These are phyloP conservation scores for Ptychochromis oligacanthus DNA, from an alignment of 2,113 vertebrate genomes.

Conservation along the genomic window DNA sequence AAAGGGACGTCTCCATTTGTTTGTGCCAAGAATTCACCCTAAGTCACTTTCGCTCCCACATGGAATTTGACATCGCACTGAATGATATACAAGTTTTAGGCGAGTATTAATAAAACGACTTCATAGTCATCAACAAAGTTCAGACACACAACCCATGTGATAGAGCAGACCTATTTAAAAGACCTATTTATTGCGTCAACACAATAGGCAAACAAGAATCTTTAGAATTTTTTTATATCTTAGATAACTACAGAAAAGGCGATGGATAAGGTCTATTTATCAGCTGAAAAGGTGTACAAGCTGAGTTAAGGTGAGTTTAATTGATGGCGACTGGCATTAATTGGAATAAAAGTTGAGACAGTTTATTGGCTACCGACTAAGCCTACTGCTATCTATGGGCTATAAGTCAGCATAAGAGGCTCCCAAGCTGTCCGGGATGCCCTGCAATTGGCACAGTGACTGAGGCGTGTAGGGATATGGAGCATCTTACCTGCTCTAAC, in stretches of 20 bases:
- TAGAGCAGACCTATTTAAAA: background rate
- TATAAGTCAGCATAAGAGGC: background rate
- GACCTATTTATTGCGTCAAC: no score
- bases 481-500: slow-evolving; percentile 92
- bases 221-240: background rate
- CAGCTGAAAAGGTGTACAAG: background rate
- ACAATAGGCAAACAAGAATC: background rate
- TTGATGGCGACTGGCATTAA: background rate
- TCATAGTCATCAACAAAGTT: background rate
- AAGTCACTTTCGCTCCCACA: background rate
- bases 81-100: no score
- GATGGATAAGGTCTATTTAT: background rate
- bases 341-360: background rate
- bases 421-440: background rate
- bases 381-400: background rate
- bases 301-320: background rate
- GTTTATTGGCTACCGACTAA: background rate
- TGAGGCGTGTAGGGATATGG: background rate
- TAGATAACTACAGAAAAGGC: background rate
- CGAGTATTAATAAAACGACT: background rate
- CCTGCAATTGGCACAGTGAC: background rate
- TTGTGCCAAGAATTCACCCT: background rate
- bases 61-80: background rate
- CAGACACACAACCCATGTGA: background rate
- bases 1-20: background rate